Conservation (phyloP, 2,888 invertebrate genomes). For the Hyposoter didymator region DNA sequence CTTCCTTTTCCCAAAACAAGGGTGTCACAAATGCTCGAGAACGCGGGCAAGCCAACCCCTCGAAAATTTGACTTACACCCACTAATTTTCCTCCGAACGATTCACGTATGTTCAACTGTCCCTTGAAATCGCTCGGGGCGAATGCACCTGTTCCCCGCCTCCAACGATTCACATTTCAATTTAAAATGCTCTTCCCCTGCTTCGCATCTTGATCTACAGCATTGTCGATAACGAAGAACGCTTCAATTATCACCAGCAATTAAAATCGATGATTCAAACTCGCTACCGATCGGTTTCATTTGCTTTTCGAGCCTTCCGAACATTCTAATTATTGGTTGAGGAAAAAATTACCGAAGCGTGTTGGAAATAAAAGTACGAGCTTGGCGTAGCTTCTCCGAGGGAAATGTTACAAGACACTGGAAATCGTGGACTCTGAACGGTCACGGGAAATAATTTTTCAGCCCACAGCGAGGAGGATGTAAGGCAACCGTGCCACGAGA, state of each 20-base stretch:
- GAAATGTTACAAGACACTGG: slow-evolving; percentile 50
- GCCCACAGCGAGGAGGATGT: slow-evolving; percentile 33
- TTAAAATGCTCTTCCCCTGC: not conserved
- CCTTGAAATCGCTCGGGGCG: slow-evolving; percentile 37
- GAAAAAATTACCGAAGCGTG: slow-evolving; percentile 15
- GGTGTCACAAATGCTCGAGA: slow-evolving; percentile 10
- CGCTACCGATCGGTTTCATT: not conserved
- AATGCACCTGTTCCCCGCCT: slow-evolving; percentile 11
- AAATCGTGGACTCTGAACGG: slow-evolving; percentile 45
- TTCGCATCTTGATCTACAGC: not conserved
- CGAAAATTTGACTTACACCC: slow-evolving; percentile 50
- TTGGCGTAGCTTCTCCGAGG: not conserved
- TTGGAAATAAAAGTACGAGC: slow-evolving; percentile 20
- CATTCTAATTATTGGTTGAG: not conserved
- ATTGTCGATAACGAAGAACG: not conserved
- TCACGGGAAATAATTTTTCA: slow-evolving; percentile 65
- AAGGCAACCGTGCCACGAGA: slow-evolving; percentile 30
- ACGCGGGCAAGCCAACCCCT: not conserved
- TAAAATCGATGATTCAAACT: not conserved
- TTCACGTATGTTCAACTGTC: slow-evolving; percentile 47
- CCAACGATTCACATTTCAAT: slow-evolving; percentile 1
- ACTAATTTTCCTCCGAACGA: slow-evolving; percentile 46
- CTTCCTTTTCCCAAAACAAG: slow-evolving; percentile 33
- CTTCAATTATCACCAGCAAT: not conserved
- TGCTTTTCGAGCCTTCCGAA: not conserved